phyloP scores from a whole-genome alignment of 2,113 vertebrate species.

The Ploceus nigricollis region DNA sequence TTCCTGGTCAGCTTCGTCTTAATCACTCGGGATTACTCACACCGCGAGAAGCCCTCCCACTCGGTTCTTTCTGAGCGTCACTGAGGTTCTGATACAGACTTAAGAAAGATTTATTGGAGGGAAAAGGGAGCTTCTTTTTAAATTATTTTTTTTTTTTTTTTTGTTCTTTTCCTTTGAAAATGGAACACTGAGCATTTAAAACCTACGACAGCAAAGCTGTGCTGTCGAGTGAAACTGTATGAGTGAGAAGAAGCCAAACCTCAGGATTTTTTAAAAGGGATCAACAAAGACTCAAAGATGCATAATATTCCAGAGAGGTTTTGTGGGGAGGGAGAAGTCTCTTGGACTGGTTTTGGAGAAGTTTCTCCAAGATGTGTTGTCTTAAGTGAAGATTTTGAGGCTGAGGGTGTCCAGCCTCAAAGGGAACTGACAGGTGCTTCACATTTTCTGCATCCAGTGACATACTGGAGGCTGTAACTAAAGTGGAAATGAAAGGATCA shows the following conservation, averaged over 20 bases:
- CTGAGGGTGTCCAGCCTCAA: background rate
- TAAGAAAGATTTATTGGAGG: background rate
- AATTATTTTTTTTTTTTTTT: background rate
- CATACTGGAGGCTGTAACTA: background rate
- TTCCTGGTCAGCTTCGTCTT: background rate
- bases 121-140: background rate
- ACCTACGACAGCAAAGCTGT: background rate
- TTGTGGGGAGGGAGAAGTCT: background rate
- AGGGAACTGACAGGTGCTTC: background rate
- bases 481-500: background rate
- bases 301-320: background rate
- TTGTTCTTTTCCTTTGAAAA: background rate
- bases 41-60: background rate
- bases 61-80: background rate
- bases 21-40: constrained; percentile 2
- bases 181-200: background rate
- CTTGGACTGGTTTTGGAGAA: background rate
- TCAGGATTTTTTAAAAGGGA: constrained; percentile 1
- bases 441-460: background rate
- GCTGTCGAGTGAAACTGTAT: background rate
- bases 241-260: constrained; percentile 5
- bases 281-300: background rate
- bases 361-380: background rate
- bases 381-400: background rate
- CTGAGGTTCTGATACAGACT: background rate